A percentile compares a stretch with the other conserved stretches of the same genome.
phyloP scores from a whole-genome alignment of 2,113 vertebrate genomes.

The Arizona elegans region DNA sequence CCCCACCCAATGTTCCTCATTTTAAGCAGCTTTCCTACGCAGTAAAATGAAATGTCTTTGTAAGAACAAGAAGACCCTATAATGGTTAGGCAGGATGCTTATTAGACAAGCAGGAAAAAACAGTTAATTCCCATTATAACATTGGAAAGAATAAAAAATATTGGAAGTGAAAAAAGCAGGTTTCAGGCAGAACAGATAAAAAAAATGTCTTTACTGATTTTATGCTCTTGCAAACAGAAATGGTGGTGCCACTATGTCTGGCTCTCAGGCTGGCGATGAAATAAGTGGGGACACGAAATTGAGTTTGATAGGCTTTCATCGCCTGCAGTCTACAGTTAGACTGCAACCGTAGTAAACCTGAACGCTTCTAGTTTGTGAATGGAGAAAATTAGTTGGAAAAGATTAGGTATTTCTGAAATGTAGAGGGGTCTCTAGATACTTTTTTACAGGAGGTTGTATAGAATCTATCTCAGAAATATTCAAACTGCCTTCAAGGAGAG shows the following conservation, averaged over 20 bases:
- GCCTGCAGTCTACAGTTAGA: constrained; percentile 46
- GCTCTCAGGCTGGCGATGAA: constrained; percentile 60
- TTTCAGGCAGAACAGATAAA: constrained; percentile 43
- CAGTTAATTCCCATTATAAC: constrained; percentile 48
- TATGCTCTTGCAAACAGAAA: constrained; percentile 64
- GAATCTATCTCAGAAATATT: not conserved
- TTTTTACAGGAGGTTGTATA: not conserved
- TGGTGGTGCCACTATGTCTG: constrained; percentile 69
- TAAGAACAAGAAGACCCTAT: constrained; percentile 12
- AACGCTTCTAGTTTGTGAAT: constrained; percentile 32
- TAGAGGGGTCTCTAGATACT: not conserved
- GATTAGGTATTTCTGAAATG: not conserved
- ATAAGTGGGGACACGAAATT: constrained; percentile 58
- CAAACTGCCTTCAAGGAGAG: not conserved
- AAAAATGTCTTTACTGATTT: constrained; percentile 58
- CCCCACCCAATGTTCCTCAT: not conserved
- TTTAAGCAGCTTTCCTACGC: constrained; percentile 1
- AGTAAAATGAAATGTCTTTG: constrained; percentile 12
- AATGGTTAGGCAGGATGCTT: constrained; percentile 38
- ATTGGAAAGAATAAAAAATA: constrained; percentile 60
- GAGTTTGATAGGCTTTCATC: constrained; percentile 53
- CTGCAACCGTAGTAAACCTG: constrained; percentile 37
- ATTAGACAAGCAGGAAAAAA: constrained; percentile 49
- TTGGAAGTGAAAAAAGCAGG: constrained; percentile 43
- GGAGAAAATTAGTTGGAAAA: not conserved